These are phyloP conservation scores for Scortum barcoo DNA, from an alignment of 2,113 vertebrate species.

Conservation along the genomic window DNA sequence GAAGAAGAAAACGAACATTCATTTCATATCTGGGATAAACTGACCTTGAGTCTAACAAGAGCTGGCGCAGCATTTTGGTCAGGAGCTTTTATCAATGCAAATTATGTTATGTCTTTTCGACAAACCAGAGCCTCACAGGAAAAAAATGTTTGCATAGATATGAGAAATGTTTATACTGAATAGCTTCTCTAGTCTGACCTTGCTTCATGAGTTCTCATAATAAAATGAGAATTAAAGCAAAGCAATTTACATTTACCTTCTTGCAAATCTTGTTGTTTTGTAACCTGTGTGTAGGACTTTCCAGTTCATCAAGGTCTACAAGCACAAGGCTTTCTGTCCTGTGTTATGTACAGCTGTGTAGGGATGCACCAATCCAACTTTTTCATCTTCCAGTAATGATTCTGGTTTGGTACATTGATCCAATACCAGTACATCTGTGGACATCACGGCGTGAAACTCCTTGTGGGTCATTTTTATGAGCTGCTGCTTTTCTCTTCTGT, in stretches of 20 bases:
- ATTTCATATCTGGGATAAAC: neutral
- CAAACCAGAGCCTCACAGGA: neutral
- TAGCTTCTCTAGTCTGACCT: neutral
- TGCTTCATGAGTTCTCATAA: neutral
- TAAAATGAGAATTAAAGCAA: too few species aligned
- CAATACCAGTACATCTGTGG: neutral
- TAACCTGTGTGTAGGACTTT: neutral
- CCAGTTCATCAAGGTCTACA: neutral
- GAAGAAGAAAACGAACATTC: slow-evolving; percentile 26
- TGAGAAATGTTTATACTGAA: neutral
- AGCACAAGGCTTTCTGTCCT: too few species aligned
- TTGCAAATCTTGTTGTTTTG: too few species aligned
- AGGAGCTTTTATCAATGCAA: neutral
- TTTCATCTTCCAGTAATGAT: neutral
- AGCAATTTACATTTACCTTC: neutral
- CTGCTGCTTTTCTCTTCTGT: neutral
- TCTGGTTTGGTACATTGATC: too few species aligned
- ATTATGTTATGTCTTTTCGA: neutral
- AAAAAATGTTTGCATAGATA: neutral
- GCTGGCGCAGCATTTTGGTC: too few species aligned
- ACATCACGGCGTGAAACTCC: neutral
- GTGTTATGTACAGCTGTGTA: too few species aligned
- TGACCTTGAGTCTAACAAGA: neutral
- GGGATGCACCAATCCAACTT: neutral
- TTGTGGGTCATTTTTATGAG: neutral